Base-by-base conservation (phyloP, 1,140 invertebrate genomes). In the Phymastichus coffea region DNA sequence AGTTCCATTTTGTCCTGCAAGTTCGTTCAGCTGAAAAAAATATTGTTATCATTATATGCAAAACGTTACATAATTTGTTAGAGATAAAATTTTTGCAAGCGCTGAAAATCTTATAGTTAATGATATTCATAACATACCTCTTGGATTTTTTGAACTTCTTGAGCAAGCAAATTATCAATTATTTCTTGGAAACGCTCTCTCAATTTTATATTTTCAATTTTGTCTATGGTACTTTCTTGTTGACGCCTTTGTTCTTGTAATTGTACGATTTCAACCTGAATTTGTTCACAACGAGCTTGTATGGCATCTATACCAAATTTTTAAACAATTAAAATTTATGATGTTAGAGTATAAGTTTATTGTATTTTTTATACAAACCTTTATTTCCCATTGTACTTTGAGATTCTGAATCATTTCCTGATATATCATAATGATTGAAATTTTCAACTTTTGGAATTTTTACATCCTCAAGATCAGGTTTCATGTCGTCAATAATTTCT, bases 121-220 rank as follows among this genome's bases (percentile, higher is more conserved):
- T n/a, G n/a, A n/a, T n/a, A n/a, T n/a, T n/a, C n/a, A n/a, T n/a
- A n/a, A n/a, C 62, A 75, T 80, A 89, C 82, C 80, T 93, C 88
- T 75, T 90, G 84, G 72, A 92, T 86, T 67, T 93, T 93, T 57
- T 90, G 88, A 59, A 87, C 80, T 63, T 93, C 88, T 70, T 93
- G 88, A 49, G 87, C 84, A 49, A 89, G 80, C 3, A 94, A 78
- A 69, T 87, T 87, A 63, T 93, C 88, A 1, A 94, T 76, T 46
- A 88, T 88, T 60, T 89, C 86, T 72, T 93, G 89, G 71, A 95
- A 91, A 35, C 92, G 77, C 73, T 93, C 88, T 41, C 88, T 83
- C 1, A 96, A 72, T 22, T 91, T 89, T 53, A 88, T 75, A 74
- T 95, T 96, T 72, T 95, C 93, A 70, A 95, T 93, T 30, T 87